Evolutionary conservation across 2,113 vertebrate genomes (phyloP).

Genomic region (Petrocephalus zakoni): DNA sequence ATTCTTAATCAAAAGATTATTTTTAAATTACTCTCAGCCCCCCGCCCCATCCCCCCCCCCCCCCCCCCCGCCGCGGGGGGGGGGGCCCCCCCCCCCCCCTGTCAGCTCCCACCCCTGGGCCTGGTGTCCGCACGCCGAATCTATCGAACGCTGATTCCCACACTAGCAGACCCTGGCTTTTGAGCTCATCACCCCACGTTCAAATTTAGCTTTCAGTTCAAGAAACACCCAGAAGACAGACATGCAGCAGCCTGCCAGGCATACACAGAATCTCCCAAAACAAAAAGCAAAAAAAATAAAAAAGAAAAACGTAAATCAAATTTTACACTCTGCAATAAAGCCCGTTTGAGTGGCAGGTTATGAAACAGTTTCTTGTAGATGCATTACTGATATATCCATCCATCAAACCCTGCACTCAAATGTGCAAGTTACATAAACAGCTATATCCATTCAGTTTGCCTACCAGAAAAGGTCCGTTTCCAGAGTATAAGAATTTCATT

Average conservation of each 20-base stretch:
- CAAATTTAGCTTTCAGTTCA: not conserved
- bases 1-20: too few relatives aligned
- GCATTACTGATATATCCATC: constrained; percentile 5
- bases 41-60: too few relatives aligned
- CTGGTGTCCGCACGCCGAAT: not conserved
- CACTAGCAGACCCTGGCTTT: not conserved
- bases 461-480: not conserved
- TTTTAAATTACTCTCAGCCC: too few relatives aligned
- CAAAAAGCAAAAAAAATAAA: not conserved
- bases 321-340: not conserved
- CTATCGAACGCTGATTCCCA: not conserved
- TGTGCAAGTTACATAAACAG: not conserved
- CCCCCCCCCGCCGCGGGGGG: too few relatives aligned
- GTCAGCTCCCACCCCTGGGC: too few relatives aligned
- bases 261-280: not conserved
- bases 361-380: not conserved
- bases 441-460: not conserved
- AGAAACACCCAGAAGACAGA: not conserved
- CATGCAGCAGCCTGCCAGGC: not conserved
- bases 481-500: not conserved
- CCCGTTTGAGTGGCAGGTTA: not conserved
- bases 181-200: not conserved
- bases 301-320: not conserved
- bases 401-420: not conserved
- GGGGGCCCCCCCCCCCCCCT: too few relatives aligned